Conservation (phyloP, 2,888 invertebrate genomes). For the Lucinisca nassula region DNA sequence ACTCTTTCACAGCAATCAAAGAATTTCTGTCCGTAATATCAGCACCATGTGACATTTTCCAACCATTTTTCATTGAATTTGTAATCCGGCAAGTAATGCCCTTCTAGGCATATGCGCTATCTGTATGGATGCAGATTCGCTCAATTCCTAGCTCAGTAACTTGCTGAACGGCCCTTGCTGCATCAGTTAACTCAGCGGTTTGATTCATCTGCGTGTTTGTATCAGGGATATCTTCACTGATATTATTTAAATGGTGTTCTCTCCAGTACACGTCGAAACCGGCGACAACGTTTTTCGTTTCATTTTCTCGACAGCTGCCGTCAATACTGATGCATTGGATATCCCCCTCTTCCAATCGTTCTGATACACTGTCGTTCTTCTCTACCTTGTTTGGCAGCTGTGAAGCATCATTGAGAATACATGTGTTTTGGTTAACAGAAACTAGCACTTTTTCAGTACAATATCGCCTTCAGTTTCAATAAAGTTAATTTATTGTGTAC, state of each 20-base stretch:
- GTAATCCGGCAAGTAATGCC: background rate
- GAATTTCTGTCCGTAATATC: background rate
- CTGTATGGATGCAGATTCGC: background rate
- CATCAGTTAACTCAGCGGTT: background rate
- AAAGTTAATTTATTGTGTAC: background rate
- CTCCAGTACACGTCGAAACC: background rate
- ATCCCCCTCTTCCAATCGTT: background rate
- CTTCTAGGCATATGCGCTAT: background rate
- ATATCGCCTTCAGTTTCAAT: background rate
- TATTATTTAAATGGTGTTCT: background rate
- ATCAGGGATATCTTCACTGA: background rate
- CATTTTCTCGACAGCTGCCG: background rate
- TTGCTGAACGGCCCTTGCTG: background rate
- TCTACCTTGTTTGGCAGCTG: background rate
- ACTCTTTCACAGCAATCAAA: background rate
- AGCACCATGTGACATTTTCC: background rate
- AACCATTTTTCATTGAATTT: background rate
- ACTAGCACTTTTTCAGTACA: background rate
- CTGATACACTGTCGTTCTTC: background rate
- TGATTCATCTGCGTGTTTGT: background rate
- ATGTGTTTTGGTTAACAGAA: background rate
- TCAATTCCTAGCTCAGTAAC: background rate
- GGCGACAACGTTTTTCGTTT: background rate
- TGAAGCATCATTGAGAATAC: no score
- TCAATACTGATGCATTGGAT: background rate